Evolutionary conservation across 1,140 invertebrate genomes (phyloP).

Genomic region (Oryzaephilus surinamensis): DNA sequence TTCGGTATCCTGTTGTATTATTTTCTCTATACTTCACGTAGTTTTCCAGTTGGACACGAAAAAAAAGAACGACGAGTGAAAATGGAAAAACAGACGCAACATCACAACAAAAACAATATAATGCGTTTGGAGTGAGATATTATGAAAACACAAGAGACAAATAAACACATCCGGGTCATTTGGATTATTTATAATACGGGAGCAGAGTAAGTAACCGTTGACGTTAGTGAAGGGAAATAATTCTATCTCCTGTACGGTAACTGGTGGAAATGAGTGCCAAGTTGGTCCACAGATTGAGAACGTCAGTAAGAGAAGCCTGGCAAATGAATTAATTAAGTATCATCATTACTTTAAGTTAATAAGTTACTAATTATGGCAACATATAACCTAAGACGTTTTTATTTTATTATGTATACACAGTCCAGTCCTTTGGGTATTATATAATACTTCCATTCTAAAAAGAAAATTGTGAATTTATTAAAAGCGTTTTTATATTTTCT

Average conservation of each 20-base stretch:
- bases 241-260: slow-evolving; percentile 11
- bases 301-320: slow-evolving; percentile 5
- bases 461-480: too few relatives aligned
- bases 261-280: slow-evolving; percentile 6
- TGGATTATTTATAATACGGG: neutral
- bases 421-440: too few relatives aligned
- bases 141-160: neutral
- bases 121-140: too few relatives aligned
- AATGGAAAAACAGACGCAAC: too few relatives aligned
- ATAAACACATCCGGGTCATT: neutral
- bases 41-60: too few relatives aligned
- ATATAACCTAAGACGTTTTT: slow-evolving; percentile 14
- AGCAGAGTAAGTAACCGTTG: neutral
- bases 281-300: neutral
- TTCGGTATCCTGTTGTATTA: too few relatives aligned
- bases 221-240: slow-evolving; percentile 8
- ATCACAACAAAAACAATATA: too few relatives aligned
- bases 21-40: too few relatives aligned
- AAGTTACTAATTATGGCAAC: too few relatives aligned
- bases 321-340: slow-evolving; percentile 13
- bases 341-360: slow-evolving; percentile 11
- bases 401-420: slow-evolving; percentile 10
- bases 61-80: too few relatives aligned
- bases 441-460: too few relatives aligned
- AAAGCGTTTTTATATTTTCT: slow-evolving; percentile 19